A percentile compares a stretch with the other conserved stretches of the same genome.
phyloP scores from a whole-genome alignment of 1,140 invertebrate genomes.

The Drosophila funebris region DNA sequence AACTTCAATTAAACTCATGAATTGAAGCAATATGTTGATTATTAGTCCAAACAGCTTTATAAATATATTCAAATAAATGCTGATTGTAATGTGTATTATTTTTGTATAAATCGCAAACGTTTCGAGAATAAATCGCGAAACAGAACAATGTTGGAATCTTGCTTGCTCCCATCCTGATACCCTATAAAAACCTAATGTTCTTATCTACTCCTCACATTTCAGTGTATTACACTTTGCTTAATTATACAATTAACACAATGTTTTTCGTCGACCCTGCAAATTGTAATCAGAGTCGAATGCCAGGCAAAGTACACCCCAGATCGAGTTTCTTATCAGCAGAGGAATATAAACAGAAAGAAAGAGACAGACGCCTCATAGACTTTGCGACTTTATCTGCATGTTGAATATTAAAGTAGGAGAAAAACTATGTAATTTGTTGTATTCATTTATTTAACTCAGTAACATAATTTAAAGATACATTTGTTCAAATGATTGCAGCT shows the following conservation, averaged over 20 bases:
- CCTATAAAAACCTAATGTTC: not conserved
- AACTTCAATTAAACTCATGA: no score
- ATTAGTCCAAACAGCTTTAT: no score
- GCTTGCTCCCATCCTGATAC: no score
- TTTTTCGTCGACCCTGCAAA: not conserved
- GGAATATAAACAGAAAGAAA: constrained; percentile 31
- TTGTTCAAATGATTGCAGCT: constrained; percentile 65
- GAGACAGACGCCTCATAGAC: constrained; percentile 24
- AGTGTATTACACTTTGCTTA: not conserved
- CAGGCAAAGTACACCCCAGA: constrained; percentile 46
- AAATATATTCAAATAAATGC: not conserved
- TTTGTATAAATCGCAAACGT: not conserved
- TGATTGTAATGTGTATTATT: not conserved
- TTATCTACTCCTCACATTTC: not conserved
- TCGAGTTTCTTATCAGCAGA: constrained; percentile 31
- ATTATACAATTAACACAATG: not conserved
- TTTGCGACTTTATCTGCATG: constrained; percentile 28
- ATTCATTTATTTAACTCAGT: constrained; percentile 65
- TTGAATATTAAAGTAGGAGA: constrained; percentile 13
- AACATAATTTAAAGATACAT: constrained; percentile 72
- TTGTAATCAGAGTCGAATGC: constrained; percentile 5
- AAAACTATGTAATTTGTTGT: constrained; percentile 34
- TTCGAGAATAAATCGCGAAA: no score
- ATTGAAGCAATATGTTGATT: no score
- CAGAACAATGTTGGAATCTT: no score